A percentile compares a stretch with the other conserved stretches of the same genome.
These are phyloP conservation scores for Azemiops feae DNA, from an alignment of 2,113 vertebrate genomes.

Conservation along the genomic window DNA sequence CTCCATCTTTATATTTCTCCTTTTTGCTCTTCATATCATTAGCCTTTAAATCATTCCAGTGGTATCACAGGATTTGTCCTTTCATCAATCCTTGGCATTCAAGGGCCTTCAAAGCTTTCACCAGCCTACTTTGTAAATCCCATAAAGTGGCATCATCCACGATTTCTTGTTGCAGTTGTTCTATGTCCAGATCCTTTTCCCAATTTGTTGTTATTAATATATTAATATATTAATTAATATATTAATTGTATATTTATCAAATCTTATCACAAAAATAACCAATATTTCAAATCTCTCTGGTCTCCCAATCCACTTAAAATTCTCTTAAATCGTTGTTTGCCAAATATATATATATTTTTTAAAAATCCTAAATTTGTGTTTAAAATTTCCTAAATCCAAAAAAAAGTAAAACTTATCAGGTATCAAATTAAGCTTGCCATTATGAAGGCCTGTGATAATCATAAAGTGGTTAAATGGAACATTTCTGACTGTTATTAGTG, in stretches of 20 bases:
- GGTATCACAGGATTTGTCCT: neutral
- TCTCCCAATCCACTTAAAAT: neutral
- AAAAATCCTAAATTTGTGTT: neutral
- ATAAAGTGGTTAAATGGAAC: neutral
- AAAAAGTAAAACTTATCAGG: neutral
- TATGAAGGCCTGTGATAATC: neutral
- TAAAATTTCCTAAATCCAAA: neutral
- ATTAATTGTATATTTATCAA: neutral
- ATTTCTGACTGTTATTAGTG: neutral
- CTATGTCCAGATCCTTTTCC: neutral
- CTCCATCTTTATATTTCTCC: neutral
- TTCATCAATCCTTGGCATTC: neutral
- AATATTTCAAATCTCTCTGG: neutral
- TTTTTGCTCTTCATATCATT: neutral
- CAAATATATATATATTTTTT: neutral
- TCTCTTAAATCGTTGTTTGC: neutral
- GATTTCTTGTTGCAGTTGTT: neutral
- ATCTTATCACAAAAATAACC: neutral
- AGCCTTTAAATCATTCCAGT: neutral
- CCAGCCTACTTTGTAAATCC: neutral
- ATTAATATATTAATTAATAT: no score
- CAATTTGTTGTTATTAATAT: neutral
- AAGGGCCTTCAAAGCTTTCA: neutral
- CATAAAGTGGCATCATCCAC: neutral
- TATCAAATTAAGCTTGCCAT: neutral